phyloP scores from a whole-genome alignment of 2,113 vertebrate genomes.

The Sebastes fasciatus region DNA sequence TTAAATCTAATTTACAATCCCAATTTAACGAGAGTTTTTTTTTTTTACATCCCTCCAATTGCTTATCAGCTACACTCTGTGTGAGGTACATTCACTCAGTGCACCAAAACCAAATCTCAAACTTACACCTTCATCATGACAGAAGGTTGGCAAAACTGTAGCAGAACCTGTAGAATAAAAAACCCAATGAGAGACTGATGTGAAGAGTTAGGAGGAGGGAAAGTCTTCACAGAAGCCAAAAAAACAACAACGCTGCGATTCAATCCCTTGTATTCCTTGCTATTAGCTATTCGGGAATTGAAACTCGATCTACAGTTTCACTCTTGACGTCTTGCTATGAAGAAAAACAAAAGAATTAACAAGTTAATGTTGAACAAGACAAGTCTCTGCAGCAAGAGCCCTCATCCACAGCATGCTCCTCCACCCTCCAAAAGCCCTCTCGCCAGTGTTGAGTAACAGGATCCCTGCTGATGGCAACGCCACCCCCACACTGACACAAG shows the following conservation, averaged over 20 bases:
- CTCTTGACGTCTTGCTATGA: background rate
- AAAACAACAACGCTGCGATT: background rate
- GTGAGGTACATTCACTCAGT: background rate
- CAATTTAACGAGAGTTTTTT: conserved; percentile 20
- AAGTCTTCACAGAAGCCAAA: background rate
- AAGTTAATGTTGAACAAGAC: conserved; percentile 29
- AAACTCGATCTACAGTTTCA: conserved; percentile 11
- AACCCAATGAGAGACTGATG: conserved; percentile 14
- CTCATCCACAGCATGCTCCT: conserved; percentile 1
- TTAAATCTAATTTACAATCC: conserved; percentile 38
- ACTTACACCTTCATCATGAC: background rate
- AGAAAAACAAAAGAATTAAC: background rate
- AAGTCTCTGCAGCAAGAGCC: conserved; percentile 47
- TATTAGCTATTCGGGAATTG: conserved; percentile 4
- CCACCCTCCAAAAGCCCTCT: background rate
- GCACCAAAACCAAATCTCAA: background rate
- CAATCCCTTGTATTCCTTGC: background rate
- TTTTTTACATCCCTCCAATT: conserved; percentile 20
- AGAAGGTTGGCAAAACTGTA: conserved; percentile 24
- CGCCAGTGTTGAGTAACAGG: conserved; percentile 30
- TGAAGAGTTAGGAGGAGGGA: background rate
- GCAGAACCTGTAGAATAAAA: background rate
- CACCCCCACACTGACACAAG: background rate
- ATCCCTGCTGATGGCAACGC: conserved; percentile 30
- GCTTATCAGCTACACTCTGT: conserved; percentile 8